Evolutionary conservation across 1,140 invertebrate species (phyloP), one percentile per base, ranked within the genome.

Genomic region (Scaptomyza hsui): DNA sequence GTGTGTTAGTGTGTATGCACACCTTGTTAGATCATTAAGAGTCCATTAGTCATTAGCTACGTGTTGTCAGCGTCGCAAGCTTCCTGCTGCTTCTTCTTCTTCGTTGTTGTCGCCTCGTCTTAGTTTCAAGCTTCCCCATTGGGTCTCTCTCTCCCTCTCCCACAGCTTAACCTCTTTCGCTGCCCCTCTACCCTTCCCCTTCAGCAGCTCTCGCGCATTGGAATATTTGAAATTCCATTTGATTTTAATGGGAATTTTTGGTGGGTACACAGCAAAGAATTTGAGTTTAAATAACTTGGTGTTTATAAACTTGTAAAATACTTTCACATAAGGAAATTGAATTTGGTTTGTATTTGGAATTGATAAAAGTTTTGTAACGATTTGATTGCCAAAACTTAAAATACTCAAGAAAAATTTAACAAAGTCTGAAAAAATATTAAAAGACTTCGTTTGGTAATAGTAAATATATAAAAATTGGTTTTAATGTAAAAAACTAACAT

Each of bases 21-120:
- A 77, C 70, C 81, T 85, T 85, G 81, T 85, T 85, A 85, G 82
- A 85, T 85, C 81, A 85, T 85, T 85, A 85, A 88, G 81, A 85
- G 81, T 85, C 77, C 81, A 85, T 85, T 85, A 85, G 81, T 85
- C 81, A 85, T 86, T 86, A 85, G 75, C 82, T 75, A 69, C 68
- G 73, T 61, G 42, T 55, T 60, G 75, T 47, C 42, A 73, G 65
- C 57, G 75, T 78, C 53, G 29, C 39, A 57, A 4, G 53, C 53
- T 57, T 57, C 53, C 53, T 57, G 53, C 21, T 64, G 56, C 37
- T 78, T 62, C 63, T 57, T 21, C 45, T 48, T 26, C 13, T 9
- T 51, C 35, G 19, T 47, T 21, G 44, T 18, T 67, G 68, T 64
- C 70, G 48, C 47, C 49, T 57, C 61, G 19, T 53, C 57, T 69